Base-by-base conservation (phyloP, 2,797 vertebrate genomes). In the Cyprinodon diabolis region DNA sequence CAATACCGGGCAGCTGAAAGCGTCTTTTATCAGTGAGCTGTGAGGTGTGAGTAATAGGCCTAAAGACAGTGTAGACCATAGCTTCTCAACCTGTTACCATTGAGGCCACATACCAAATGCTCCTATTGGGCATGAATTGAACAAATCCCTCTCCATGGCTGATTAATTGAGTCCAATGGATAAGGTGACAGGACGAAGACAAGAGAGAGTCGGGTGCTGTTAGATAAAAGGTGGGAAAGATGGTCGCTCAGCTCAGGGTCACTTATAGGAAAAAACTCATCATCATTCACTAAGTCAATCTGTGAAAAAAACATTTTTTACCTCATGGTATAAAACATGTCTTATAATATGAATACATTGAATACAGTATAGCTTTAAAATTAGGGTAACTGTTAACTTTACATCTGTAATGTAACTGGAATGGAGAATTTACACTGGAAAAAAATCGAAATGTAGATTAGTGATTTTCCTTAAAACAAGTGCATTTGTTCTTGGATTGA, bases 21-120 rank as follows among this genome's bases (percentile, higher is more conserved):
- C 84, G 74, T 51, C 81, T 87, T 93, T 94, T 94, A 94, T 94
- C 79, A 87, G 86, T 71, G 85, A 80, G 87, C 88, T 90, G 88
- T 92, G 93, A 93, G 88, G 92, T 94, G 94, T 94, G 92, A 95
- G 93, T 94, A 95, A 95, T 94, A 73, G 87, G 86, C 92, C 87
- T 93, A 91, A 94, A 94, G 91, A 91, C 84, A 68, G 84, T 71
- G 86, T 70, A 68, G 72, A 86, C 88, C 52, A 66, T 87, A 90
- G 91, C 91, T 93, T 94, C 89, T 93, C 91, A 94, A 93, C 92
- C 91, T 89, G 89, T 85, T 84, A 85, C 85, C 84, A 86, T 49
- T 80, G 84, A 89, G 87, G 88, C 86, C 88, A 92, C 92, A 91
- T 91, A 93, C 91, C 90, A 88, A 86, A 89, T 77, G 74, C 87